These are phyloP conservation scores for Sphaerodactylus townsendi DNA, from an alignment of 2,113 vertebrate genomes.

Conservation along the genomic window DNA sequence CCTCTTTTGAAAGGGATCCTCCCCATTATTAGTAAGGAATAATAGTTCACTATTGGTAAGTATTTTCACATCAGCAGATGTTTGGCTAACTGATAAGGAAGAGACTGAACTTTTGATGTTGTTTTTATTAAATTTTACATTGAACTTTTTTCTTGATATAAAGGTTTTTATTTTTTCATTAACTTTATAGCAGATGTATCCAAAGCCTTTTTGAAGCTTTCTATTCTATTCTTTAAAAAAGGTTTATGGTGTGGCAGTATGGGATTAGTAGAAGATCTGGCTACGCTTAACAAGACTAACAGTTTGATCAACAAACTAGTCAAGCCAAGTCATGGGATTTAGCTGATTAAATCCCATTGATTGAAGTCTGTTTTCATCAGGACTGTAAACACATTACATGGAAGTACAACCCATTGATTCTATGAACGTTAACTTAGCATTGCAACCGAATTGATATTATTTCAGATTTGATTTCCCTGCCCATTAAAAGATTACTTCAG, in stretches of 20 bases:
- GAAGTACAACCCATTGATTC: not conserved
- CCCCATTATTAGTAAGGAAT: not conserved
- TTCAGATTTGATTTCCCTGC: too few species aligned
- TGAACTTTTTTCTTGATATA: not conserved
- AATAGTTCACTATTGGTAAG: not conserved
- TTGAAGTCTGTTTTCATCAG: not conserved
- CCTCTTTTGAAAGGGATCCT: slow-evolving; percentile 1
- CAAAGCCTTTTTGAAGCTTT: not conserved
- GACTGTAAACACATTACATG: not conserved
- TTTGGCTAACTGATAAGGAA: not conserved
- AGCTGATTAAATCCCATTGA: not conserved
- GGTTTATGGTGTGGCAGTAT: not conserved
- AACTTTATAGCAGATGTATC: slow-evolving; percentile 4
- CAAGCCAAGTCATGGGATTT: slow-evolving; percentile 3
- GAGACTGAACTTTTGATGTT: slow-evolving; percentile 1
- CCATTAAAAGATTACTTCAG: too few species aligned
- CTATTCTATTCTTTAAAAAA: not conserved
- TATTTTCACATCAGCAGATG: not conserved
- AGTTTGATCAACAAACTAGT: slow-evolving; percentile 5
- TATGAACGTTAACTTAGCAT: not conserved
- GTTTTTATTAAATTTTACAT: slow-evolving; percentile 7
- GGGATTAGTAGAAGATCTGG: not conserved
- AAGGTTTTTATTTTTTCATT: slow-evolving; percentile 14
- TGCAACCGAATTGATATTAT: not conserved
- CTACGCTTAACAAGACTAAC: not conserved